phyloP scores from a whole-genome alignment of 2,888 invertebrate genomes.

The Myathropa florea region DNA sequence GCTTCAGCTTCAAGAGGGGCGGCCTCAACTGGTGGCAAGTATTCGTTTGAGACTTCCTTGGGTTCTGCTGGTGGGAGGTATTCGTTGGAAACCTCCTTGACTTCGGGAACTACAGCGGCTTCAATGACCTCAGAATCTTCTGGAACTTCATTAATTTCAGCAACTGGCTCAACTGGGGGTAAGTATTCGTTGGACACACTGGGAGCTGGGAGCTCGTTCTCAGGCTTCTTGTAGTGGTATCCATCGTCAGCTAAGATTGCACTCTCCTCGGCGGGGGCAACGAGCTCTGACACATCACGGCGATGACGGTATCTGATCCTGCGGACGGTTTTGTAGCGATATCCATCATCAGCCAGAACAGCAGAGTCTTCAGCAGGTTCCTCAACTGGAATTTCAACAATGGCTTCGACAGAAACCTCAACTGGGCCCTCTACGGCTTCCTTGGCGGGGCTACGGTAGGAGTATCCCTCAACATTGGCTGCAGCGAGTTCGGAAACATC shows the following conservation, averaged over 20 bases:
- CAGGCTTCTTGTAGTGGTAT: slow-evolving; percentile 75
- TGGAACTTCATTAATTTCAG: slow-evolving; percentile 13
- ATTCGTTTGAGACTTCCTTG: background rate
- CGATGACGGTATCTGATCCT: slow-evolving; percentile 41
- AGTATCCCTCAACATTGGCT: slow-evolving; percentile 7
- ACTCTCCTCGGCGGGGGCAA: slow-evolving; percentile 13
- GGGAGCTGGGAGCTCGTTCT: background rate
- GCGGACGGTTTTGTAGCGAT: slow-evolving; percentile 25
- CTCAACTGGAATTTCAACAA: too few relatives aligned
- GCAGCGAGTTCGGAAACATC: slow-evolving; percentile 72
- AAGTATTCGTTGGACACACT: slow-evolving; percentile 65
- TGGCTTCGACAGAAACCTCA: background rate
- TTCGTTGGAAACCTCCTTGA: slow-evolving; percentile 5
- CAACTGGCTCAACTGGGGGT: slow-evolving; percentile 53
- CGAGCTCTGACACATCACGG: slow-evolving; percentile 30
- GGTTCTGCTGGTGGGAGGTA: slow-evolving; percentile 15
- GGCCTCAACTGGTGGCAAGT: slow-evolving; percentile 27
- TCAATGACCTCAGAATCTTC: slow-evolving; percentile 32
- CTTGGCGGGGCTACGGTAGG: slow-evolving; percentile 2
- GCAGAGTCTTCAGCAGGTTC: background rate
- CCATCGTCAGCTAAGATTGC: slow-evolving; percentile 73
- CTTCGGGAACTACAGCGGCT: slow-evolving; percentile 7
- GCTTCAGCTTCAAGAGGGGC: background rate
- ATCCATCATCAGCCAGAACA: slow-evolving; percentile 23
- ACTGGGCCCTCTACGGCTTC: background rate